Evolutionary conservation across 1,140 invertebrate species (phyloP), one percentile per base, ranked within the genome.

Genomic region (Euura lappo): DNA sequence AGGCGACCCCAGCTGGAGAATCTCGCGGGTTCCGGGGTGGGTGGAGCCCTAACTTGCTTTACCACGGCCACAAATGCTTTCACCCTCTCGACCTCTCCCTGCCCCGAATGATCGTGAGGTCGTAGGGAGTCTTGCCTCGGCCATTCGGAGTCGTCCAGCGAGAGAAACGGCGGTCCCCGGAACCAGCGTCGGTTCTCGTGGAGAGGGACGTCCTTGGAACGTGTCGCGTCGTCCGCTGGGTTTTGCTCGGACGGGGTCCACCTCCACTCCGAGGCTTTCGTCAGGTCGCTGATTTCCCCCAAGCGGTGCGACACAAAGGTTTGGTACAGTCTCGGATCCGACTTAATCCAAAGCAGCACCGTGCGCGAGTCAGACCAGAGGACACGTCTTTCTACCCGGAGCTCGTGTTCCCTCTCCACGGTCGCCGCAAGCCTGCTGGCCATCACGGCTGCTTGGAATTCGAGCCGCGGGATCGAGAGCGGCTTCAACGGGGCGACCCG

Each of bases 281-380:
- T 78, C 2, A 66, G 4, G 3, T 77, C 72, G 2, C 81, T 75
- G 6, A 89, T 88, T 74, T 85, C 79, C 2, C 76, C 74, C 3
- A 89, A 71, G 8, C 86, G 69, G 74, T 88, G 83, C 0, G 83
- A 80, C 0, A 87, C 82, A 74, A 85, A 89, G 1, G 77, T 72
- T 75, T 87, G 84, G 72, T 81, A 85, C 1, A 72, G 66, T 6
- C 79, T 11, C 0, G 78, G 70, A 6, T 75, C 65, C 4, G 72
- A 73, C n/a, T 66, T 46, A 2, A 87, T 76, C 83, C 85, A 86
- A 4, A 45, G 6, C 3, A 87, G 46, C 2, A 82, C 79, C 2
- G 80, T 80, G 6, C 64, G 76, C 0, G 84, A 84, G 75, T 88
- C 85, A 0, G 77, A 77, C 81, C 81, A 87, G 64, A 77, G 75